Base-by-base conservation (phyloP, 2,888 invertebrate genomes). In the Pseudococcus longispinus region DNA sequence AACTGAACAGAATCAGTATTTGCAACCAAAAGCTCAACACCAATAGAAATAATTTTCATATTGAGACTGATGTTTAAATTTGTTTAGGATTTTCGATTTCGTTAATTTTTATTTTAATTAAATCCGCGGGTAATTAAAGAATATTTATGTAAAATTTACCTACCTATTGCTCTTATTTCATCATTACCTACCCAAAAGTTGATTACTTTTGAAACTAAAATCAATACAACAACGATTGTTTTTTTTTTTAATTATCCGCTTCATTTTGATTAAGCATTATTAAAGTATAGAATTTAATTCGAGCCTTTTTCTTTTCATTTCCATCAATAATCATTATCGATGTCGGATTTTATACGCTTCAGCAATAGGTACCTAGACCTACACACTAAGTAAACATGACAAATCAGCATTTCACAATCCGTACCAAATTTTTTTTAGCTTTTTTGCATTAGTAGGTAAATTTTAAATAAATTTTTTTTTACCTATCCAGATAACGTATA, bases 31-130 rank as follows among this genome's bases (percentile, higher is more conserved):
- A 86, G 86, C 86, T 86, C 86, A 86, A 86, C 86, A 86, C 86
- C 86, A 86, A 77, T 77, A 86, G 86, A 86, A 86, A 86, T 86
- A 86, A 74, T 77, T 74, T 86, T 86, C 86, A 86, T 32, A 86
- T 86, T 86, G 86, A 86, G 86, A 86, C 86, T 86, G 86, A 86
- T 80, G 86, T 86, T 86, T 86, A 86, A 86, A 86, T 85, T 85
- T 85, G 55, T 55, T 51, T 84, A 84, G 84, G 65, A 37, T 84
- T 42, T 80, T 80, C 77, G 77, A 80, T 80, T 80, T 42, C 77
- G 77, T 80, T 80, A 18, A 80, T 80, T 80, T 80, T 80, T 37
- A 80, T 42, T 42, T 80, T 80, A 37, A 32, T 80, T 70, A 70
- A 70, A 70, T 8, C 18, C n/a, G n/a, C 55, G 5, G 55, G 55